Percentiles rank a stretch among this genome's conserved stretches.
Conservation (phyloP, 1,140 invertebrate species). For the Hylaeus anthracinus region DNA sequence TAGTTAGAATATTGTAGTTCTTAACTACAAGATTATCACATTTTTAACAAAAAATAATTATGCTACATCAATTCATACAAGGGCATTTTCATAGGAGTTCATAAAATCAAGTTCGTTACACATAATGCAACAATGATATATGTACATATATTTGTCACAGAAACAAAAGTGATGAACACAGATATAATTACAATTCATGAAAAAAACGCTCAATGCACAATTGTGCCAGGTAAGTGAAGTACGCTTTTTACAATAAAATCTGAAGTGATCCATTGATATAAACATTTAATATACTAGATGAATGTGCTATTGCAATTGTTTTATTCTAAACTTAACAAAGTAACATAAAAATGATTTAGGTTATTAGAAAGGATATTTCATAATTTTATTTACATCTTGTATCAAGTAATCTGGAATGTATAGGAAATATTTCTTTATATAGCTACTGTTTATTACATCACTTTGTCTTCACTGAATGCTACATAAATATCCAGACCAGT, state of each 20-base stretch:
- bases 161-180: constrained; percentile 3
- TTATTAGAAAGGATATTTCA: constrained; percentile 18
- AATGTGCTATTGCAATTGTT: constrained; percentile 22
- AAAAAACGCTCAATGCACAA: constrained; percentile 38
- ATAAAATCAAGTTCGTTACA: constrained; percentile 8
- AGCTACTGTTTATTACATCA: constrained; percentile 15
- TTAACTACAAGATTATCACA: constrained; percentile 20
- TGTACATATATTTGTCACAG: constrained; percentile 30
- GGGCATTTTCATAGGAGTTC: constrained; percentile 32
- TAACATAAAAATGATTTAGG: constrained; percentile 1
- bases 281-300: constrained; percentile 20
- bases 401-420: constrained; percentile 24
- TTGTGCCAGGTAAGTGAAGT: constrained; percentile 51
- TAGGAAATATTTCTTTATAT: constrained; percentile 26
- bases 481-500: constrained; percentile 2
- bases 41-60: constrained; percentile 29
- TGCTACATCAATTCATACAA: constrained; percentile 25
- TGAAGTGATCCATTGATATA: constrained; percentile 14
- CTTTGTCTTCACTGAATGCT: background rate
- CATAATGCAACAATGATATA: constrained; percentile 25
- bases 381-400: constrained; percentile 27
- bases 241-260: constrained; percentile 28
- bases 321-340: background rate
- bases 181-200: constrained; percentile 33
- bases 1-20: constrained; percentile 50